Base-by-base conservation (phyloP, 2,113 vertebrate genomes). In the Vicugna pacos region DNA sequence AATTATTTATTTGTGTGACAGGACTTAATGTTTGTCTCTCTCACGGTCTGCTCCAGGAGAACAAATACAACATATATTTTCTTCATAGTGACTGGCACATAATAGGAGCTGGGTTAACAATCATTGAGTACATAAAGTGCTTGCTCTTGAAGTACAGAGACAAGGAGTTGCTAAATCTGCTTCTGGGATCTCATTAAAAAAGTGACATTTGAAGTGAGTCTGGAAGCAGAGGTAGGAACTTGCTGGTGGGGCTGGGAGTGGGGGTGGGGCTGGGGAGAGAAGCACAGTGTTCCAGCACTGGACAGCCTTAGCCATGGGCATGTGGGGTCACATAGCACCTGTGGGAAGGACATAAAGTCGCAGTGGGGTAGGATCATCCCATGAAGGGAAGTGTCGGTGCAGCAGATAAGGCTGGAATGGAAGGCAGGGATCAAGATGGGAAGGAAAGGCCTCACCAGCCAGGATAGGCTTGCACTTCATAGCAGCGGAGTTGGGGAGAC, bases 21-120 rank as follows among this genome's bases (percentile, higher is more conserved):
- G 95, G 89, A 89, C 93, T 89, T 91, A 84, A 95, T 69, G 65
- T 62, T 87, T 77, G 42, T 87, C 19, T 91, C 46, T 97, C 52
- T 94, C 50, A 12, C n/a, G 77, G 81, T 70, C 48, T 64, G 38
- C 65, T 94, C 64, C 26, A 84, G 75, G 75, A 95, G 26, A 87
- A 79, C 20, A 89, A 95, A 93, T 91, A 64, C 0, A 26, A 87
- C 24, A 5, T 60, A 28, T 62, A 30, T 65, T 92, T 95, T 81
- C 58, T 58, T 96, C 62, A 52, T 56, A 48, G 56, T 65, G 65
- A 19, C 28, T 83, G 86, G n/a, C 58, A 89, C 58, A 80, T 56
- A 79, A 77, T 54, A 90, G 38, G 48, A 93, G 16, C 60, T 83
- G 24, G 77, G 83, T 93, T 92, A 86, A 76, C 14, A 89, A 48